phyloP scores from a whole-genome alignment of 2,113 vertebrate genomes.

The Crotalus tigris region DNA sequence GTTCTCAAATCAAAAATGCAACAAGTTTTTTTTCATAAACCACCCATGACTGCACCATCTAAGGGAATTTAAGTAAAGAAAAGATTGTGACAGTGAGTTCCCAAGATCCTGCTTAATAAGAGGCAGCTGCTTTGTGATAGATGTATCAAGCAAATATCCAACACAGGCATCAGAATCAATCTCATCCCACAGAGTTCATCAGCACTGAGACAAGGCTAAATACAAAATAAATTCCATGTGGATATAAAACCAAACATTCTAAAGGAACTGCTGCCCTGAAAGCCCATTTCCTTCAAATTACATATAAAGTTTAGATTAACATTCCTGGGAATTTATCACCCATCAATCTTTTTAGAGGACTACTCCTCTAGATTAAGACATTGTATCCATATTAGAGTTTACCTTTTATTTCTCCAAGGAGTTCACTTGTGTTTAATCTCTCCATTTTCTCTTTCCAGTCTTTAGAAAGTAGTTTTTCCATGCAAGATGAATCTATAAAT shows the following conservation, averaged over 20 bases:
- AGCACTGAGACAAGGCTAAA: background rate
- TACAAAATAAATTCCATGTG: background rate
- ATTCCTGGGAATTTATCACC: background rate
- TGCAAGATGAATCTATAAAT: conserved; percentile 87
- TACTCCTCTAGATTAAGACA: conserved; percentile 7
- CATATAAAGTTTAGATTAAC: background rate
- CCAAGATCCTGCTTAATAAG: background rate
- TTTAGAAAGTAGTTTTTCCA: conserved; percentile 98
- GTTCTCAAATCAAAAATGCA: background rate
- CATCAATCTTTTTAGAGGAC: background rate
- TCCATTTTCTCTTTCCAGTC: conserved; percentile 99
- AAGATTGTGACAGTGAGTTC: background rate
- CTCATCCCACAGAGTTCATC: background rate
- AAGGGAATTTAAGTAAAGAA: background rate
- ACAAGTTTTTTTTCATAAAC: background rate
- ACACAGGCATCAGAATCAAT: background rate
- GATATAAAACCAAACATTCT: background rate
- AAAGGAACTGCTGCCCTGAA: background rate
- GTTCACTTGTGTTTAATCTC: conserved; percentile 92
- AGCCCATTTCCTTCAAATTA: background rate
- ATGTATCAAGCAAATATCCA: background rate
- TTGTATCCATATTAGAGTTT: conserved; percentile 50
- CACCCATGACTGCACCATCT: background rate
- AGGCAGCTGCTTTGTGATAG: background rate
- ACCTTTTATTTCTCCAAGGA: conserved; percentile 99